Percentiles rank a stretch among this genome's conserved stretches.
These are phyloP conservation scores for Microctenopoma lineatum DNA, from an alignment of 2,797 vertebrate genomes.

Conservation along the genomic window DNA sequence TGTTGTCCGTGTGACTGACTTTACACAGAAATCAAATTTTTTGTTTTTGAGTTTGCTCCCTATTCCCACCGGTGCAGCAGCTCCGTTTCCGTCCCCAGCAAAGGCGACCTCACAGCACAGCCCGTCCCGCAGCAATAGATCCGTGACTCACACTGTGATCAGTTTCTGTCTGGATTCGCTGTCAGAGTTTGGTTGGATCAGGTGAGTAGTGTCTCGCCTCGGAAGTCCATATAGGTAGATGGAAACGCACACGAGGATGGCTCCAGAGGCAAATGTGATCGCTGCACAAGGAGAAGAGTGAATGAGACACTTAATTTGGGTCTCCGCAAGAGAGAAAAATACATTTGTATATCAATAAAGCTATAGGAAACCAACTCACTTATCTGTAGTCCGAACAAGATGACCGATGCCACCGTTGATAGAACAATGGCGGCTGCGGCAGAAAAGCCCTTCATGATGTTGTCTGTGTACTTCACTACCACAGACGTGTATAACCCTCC, in stretches of 20 bases:
- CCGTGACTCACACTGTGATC: slow-evolving; percentile 81
- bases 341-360: not conserved
- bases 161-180: slow-evolving; percentile 84
- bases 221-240: slow-evolving; percentile 97
- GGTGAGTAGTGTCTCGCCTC: slow-evolving; percentile 89
- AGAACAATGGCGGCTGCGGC: slow-evolving; percentile 95
- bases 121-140: not conserved
- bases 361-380: slow-evolving; percentile 84
- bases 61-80: not conserved
- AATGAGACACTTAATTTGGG: not conserved
- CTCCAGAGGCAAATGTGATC: slow-evolving; percentile 86
- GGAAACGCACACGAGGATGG: slow-evolving; percentile 92
- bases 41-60: not conserved
- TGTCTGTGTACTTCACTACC: slow-evolving; percentile 98
- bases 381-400: slow-evolving; percentile 94
- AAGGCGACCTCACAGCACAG: not conserved
- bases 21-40: not conserved
- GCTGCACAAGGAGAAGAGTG: slow-evolving; percentile 78
- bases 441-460: slow-evolving; percentile 99
- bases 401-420: slow-evolving; percentile 93
- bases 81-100: not conserved
- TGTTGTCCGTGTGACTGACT: not conserved
- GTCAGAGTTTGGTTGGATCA: slow-evolving; percentile 69
- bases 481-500: slow-evolving; percentile 96
- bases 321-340: no score